Evolutionary conservation across 2,797 vertebrate genomes (phyloP).

Genomic region (Coreius guichenoti): DNA sequence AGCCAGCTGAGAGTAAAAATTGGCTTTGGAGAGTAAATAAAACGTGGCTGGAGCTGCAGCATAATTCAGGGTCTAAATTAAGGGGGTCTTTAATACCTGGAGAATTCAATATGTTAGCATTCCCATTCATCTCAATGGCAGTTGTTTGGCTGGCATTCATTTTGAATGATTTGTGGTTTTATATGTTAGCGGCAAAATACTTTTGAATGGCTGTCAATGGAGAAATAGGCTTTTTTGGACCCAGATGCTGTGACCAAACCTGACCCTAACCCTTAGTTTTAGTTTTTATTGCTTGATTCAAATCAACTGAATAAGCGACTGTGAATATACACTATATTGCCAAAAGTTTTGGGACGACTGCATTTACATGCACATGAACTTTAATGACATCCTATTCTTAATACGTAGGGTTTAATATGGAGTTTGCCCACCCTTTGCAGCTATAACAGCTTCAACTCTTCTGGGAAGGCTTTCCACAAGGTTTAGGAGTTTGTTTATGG

Average conservation of each 20-base stretch:
- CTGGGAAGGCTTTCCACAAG: too few relatives aligned
- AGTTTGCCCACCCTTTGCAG: too few relatives aligned
- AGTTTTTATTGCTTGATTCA: background rate
- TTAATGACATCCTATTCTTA: too few relatives aligned
- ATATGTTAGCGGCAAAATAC: background rate
- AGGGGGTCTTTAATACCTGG: conserved; percentile 17
- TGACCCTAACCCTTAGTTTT: background rate
- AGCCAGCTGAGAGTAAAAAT: background rate
- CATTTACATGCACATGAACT: too few relatives aligned
- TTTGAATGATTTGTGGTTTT: conserved; percentile 6
- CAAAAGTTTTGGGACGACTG: too few relatives aligned
- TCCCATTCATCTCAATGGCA: background rate
- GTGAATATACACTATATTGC: too few relatives aligned
- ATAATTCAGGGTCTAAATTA: conserved; percentile 1
- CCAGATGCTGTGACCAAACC: background rate
- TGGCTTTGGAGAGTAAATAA: background rate
- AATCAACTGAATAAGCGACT: background rate
- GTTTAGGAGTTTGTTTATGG: too few relatives aligned
- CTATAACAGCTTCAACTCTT: too few relatives aligned
- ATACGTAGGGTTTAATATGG: too few relatives aligned
- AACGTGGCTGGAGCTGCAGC: background rate
- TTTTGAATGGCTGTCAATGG: background rate
- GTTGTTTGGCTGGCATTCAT: background rate
- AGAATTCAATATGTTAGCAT: background rate
- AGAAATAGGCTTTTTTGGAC: background rate